Percentiles rank a stretch among this genome's conserved stretches.
phyloP scores from a whole-genome alignment of 2,797 vertebrate genomes.

The Rallus crepitans region DNA sequence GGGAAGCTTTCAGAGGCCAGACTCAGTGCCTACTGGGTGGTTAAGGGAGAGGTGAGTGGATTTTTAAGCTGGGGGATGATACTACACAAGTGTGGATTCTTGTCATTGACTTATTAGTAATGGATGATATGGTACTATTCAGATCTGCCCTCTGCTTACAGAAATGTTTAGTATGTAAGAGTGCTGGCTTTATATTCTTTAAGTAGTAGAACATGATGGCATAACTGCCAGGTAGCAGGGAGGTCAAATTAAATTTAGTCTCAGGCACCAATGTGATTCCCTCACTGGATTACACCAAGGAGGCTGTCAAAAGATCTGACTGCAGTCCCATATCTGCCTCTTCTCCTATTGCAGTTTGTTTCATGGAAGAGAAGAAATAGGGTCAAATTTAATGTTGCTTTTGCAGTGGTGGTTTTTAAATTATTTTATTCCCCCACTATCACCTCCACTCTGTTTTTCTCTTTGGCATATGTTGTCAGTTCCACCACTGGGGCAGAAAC shows the following conservation, averaged over 20 bases:
- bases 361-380: not conserved
- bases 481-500: not conserved
- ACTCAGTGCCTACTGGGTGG: not conserved
- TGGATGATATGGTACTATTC: not conserved
- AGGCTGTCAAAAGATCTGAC: not conserved
- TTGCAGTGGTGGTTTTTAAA: not conserved
- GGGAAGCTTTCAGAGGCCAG: not conserved
- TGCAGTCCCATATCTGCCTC: not conserved
- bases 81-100: not conserved
- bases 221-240: not conserved
- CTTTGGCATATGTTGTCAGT: not conserved
- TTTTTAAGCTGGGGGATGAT: not conserved
- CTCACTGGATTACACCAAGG: not conserved
- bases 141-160: not conserved
- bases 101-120: not conserved
- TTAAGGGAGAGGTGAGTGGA: not conserved
- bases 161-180: not conserved
- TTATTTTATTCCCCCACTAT: not conserved
- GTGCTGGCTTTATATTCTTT: not conserved
- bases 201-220: not conserved
- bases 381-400: not conserved
- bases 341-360: not conserved
- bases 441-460: not conserved
- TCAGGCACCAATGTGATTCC: not conserved
- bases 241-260: not conserved